A percentile compares a stretch with the other conserved stretches of the same genome.
Conservation (phyloP, 2,888 invertebrate species). For the Lasioglossum marginatum region DNA sequence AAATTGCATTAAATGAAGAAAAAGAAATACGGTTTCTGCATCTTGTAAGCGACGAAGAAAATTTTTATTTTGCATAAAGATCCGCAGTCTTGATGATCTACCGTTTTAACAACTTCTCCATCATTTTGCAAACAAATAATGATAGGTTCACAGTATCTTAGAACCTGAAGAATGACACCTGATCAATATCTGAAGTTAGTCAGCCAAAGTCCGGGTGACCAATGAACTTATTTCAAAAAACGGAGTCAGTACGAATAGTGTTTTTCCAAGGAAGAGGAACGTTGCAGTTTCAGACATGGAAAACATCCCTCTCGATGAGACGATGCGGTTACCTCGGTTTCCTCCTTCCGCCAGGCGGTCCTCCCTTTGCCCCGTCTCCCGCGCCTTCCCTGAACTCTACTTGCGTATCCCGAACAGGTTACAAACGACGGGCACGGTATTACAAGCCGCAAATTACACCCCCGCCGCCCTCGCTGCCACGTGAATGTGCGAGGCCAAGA, state of each 20-base stretch:
- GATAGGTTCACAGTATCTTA: too few relatives aligned
- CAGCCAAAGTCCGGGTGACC: background rate
- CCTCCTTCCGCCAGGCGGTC: slow-evolving; percentile 48
- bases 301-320: slow-evolving; percentile 77
- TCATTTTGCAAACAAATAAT: too few relatives aligned
- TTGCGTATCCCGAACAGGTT: slow-evolving; percentile 77
- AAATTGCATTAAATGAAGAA: too few relatives aligned
- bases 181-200: too few relatives aligned
- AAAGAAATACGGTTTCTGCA: too few relatives aligned
- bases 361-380: slow-evolving; percentile 35
- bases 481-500: slow-evolving; percentile 63
- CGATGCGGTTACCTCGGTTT: slow-evolving; percentile 76
- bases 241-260: background rate
- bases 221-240: background rate
- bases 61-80: too few relatives aligned
- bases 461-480: slow-evolving; percentile 49
- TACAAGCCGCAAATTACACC: slow-evolving; percentile 81
- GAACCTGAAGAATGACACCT: too few relatives aligned
- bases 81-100: too few relatives aligned
- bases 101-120: too few relatives aligned
- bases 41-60: too few relatives aligned
- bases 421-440: slow-evolving; percentile 80
- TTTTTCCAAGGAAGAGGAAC: slow-evolving; percentile 39
- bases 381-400: slow-evolving; percentile 59
- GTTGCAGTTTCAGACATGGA: slow-evolving; percentile 64